Evolutionary conservation across 2,888 invertebrate species (phyloP).

Genomic region (Hypena proboscidalis): DNA sequence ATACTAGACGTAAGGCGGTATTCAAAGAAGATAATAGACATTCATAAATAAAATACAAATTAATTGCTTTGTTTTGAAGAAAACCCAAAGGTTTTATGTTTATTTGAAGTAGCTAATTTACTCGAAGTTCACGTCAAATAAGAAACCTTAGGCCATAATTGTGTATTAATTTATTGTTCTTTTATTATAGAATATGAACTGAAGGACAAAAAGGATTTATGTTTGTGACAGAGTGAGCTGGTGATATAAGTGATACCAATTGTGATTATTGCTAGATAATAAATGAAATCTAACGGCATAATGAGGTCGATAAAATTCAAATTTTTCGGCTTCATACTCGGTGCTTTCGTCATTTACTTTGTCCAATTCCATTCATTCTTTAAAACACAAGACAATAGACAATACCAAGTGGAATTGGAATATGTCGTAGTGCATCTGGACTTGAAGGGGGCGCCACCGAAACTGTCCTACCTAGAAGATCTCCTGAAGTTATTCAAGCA

Average conservation of each 20-base stretch:
- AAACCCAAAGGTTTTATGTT: too few relatives aligned
- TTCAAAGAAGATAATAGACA: too few relatives aligned
- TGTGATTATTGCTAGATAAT: too few relatives aligned
- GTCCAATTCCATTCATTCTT: constrained; percentile 8
- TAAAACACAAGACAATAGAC: not conserved
- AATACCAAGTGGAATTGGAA: constrained; percentile 40
- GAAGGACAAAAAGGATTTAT: not conserved
- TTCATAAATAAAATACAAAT: too few relatives aligned
- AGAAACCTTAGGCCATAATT: not conserved
- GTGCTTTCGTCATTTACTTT: constrained; percentile 17
- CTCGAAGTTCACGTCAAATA: not conserved
- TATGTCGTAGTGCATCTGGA: constrained; percentile 92
- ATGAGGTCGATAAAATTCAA: constrained; percentile 16
- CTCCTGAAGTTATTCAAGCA: constrained; percentile 86
- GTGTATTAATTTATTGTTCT: not conserved
- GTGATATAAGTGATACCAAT: too few relatives aligned
- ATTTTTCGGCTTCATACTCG: constrained; percentile 8
- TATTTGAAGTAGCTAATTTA: too few relatives aligned
- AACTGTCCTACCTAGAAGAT: constrained; percentile 84
- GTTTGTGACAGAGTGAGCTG: not conserved
- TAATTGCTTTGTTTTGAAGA: too few relatives aligned
- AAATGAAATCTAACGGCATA: too few relatives aligned
- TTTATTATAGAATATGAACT: not conserved
- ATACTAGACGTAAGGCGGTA: not conserved
- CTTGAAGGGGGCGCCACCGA: constrained; percentile 93